Evolutionary conservation across 2,888 invertebrate species (phyloP), one percentile per base, ranked within the genome.

Genomic region (Polyommatus iphigenia): DNA sequence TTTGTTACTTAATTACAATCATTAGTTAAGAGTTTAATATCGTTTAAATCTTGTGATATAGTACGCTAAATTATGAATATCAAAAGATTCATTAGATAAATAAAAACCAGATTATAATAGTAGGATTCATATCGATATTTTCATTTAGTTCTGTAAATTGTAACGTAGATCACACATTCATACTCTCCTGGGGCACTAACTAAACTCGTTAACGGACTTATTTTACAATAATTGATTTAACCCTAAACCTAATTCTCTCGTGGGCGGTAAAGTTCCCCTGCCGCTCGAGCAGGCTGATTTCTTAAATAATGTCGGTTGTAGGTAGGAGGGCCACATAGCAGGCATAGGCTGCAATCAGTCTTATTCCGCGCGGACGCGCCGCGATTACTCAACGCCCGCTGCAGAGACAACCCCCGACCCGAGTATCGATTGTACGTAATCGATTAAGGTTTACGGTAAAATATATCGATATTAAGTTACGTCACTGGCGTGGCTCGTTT

Each of bases 291-390:
- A 88, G 87, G 91, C 91, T 92, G 92, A 92, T 92, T 93, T 93
- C 92, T 93, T 92, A 93, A 93, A 92, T 93, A 93, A 93, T 92
- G 93, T 92, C 90, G 92, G 92, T 81, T 83, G 90, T 90, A 91
- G 92, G 92, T 89, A 90, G 90, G 89, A 89, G 90, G 88, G 90
- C 88, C 87, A 88, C 89, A 92, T 90, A 90, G 92, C 92, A 91
- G 78, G 78, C 78, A 78, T 78, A 78, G 73, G 73, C 84, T 87
- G 91, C 91, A 91, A 94, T 94, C 93, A 92, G 90, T 94, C 93
- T 94, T 93, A 91, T 93, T 94, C 93, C 93, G 89, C 91, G 92
- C 91, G 92, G 94, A 93, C 94, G 93, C 91, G 90, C 88, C 88
- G 84, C 93, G 90, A 93, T 93, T 93, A 93, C 92, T 93, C 93